Percentiles rank a stretch among this genome's conserved stretches.
Conservation (phyloP, 2,113 vertebrate species). For the Sinocyclocheilus anophthalmus region DNA sequence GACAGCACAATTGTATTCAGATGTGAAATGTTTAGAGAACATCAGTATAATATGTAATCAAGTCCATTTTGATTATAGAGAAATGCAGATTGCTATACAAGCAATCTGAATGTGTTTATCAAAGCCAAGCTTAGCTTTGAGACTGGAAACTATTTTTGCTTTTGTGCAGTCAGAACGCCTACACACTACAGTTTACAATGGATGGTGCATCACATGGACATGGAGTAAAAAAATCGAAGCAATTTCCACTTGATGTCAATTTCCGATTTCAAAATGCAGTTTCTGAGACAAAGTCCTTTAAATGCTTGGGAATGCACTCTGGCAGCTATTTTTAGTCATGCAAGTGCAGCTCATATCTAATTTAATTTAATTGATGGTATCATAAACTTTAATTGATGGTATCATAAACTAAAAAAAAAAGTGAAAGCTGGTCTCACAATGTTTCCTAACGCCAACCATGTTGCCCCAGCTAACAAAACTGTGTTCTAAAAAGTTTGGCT, state of each 20-base stretch:
- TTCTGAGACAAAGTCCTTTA: not conserved
- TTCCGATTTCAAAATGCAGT: not conserved
- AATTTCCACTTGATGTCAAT: not conserved
- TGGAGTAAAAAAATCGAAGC: not conserved
- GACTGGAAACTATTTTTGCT: conserved; percentile 42
- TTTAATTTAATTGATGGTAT: not conserved
- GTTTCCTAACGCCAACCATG: not conserved
- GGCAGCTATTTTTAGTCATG: conserved; percentile 6
- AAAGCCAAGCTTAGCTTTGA: conserved; percentile 36
- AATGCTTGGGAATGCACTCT: not conserved
- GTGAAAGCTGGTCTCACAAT: not conserved
- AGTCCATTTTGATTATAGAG: conserved; percentile 45
- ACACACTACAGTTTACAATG: not conserved
- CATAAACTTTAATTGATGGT: not conserved
- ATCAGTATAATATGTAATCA: conserved; percentile 47
- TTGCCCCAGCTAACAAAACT: too few species aligned
- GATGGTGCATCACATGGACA: not conserved
- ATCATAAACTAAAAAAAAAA: not conserved
- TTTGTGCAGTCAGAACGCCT: not conserved
- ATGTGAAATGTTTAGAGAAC: conserved; percentile 46
- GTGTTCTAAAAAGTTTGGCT: too few species aligned
- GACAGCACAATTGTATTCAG: conserved; percentile 50
- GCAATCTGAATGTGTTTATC: conserved; percentile 39
- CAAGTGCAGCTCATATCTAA: not conserved
- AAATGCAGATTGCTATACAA: conserved; percentile 31